Conservation (phyloP, 2,113 vertebrate genomes). For the Pterophyllum scalare region DNA sequence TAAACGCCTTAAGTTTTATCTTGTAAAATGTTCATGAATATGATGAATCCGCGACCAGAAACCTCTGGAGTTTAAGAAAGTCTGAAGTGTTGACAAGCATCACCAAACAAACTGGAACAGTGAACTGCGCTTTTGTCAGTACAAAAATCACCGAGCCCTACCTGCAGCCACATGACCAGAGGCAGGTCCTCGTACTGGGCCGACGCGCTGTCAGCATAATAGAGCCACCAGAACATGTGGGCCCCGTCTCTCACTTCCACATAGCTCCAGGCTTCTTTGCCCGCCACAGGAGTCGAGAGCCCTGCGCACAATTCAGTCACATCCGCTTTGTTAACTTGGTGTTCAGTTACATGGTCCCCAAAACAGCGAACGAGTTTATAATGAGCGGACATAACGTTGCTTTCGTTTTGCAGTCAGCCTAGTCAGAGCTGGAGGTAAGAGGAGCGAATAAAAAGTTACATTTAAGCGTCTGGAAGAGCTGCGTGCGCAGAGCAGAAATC, state of each 20-base stretch:
- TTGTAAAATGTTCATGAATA: neutral
- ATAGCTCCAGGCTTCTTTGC: slow-evolving; percentile 88
- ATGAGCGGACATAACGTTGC: neutral
- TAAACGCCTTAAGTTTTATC: too few relatives aligned
- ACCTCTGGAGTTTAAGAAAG: neutral
- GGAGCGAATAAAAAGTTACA: neutral
- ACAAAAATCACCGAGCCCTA: slow-evolving; percentile 45
- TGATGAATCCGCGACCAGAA: neutral
- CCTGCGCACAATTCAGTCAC: slow-evolving; percentile 41
- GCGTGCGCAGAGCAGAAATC: neutral
- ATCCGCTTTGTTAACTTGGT: neutral
- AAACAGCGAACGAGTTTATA: neutral
- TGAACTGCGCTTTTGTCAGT: too few relatives aligned
- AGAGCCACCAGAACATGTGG: slow-evolving; percentile 99
- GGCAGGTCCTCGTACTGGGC: slow-evolving; percentile 84
- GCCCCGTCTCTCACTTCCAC: slow-evolving; percentile 89
- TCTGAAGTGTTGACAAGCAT: neutral
- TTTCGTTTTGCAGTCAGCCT: slow-evolving; percentile 18
- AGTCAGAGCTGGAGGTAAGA: neutral
- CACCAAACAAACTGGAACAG: neutral
- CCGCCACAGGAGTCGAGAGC: slow-evolving; percentile 7
- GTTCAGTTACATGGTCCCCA: neutral
- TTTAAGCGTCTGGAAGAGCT: neutral
- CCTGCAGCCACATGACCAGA: slow-evolving; percentile 97
- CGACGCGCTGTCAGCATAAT: slow-evolving; percentile 82